A percentile compares a stretch with the other conserved stretches of the same genome.
Evolutionary conservation across 2,797 vertebrate genomes (phyloP).

Genomic region (Enteromius viviparus): DNA sequence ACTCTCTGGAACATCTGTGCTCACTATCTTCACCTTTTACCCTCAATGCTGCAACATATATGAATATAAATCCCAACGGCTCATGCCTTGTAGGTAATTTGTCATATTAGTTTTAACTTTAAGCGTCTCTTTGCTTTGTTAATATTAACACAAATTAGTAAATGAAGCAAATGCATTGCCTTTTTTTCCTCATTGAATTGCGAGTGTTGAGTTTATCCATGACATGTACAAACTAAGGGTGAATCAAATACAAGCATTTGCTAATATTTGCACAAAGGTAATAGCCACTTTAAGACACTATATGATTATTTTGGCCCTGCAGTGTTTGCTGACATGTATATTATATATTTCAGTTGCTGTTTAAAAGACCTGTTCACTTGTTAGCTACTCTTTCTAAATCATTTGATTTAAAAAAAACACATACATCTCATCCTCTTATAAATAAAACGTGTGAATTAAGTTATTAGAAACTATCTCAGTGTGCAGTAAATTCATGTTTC

Average conservation of each 20-base stretch:
- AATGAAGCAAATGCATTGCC: neutral
- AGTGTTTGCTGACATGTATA: neutral
- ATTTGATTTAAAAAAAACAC: neutral
- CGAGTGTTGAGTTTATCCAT: neutral
- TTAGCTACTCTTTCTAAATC: neutral
- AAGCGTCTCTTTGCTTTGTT: neutral
- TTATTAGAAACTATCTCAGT: neutral
- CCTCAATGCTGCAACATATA: neutral
- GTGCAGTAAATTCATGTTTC: neutral
- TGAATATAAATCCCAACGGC: neutral
- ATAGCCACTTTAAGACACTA: neutral
- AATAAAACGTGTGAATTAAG: neutral
- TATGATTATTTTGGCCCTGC: neutral
- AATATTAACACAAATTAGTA: neutral
- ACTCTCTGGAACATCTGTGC: neutral
- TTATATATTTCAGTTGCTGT: too few species aligned
- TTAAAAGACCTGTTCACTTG: neutral
- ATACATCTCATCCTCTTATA: neutral
- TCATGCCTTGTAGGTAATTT: neutral
- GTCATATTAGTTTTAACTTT: neutral
- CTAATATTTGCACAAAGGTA: conserved; percentile 4
- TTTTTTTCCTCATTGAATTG: neutral
- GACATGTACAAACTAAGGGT: neutral
- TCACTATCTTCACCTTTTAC: neutral
- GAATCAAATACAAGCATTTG: conserved; percentile 13